Percentiles rank a stretch among this genome's conserved stretches.
phyloP scores from a whole-genome alignment of 30 jellyfish, hydroid and myxozoan species.

The Sanderia malayensis region DNA sequence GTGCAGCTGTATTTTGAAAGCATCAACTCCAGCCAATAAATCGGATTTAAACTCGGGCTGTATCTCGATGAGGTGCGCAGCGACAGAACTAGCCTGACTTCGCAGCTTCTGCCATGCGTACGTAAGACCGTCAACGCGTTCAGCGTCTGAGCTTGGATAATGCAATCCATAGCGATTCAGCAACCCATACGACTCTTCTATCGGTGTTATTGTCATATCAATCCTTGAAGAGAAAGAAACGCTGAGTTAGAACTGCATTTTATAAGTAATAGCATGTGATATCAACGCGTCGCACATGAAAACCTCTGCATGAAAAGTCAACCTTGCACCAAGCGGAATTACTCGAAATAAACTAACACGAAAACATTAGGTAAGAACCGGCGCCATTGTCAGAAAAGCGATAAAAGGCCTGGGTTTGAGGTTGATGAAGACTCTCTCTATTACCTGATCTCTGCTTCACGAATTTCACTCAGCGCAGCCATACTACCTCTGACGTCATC shows the following conservation, averaged over 20 bases:
- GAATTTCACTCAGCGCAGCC: constrained; percentile 86
- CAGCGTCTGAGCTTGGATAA: constrained; percentile 78
- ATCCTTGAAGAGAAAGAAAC: constrained; percentile 19
- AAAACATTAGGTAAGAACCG: too few species aligned
- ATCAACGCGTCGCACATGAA: too few species aligned
- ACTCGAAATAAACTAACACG: too few species aligned
- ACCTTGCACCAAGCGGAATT: too few species aligned
- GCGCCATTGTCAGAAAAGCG: too few species aligned
- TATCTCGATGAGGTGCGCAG: constrained; percentile 55
- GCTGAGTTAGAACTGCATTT: too few species aligned
- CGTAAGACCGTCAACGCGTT: constrained; percentile 76
- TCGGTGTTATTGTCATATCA: constrained; percentile 85
- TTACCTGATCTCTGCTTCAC: constrained; percentile 86
- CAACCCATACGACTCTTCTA: constrained; percentile 82
- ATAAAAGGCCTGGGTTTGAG: too few species aligned
- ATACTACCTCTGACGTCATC: constrained; percentile 88
- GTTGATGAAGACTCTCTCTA: not conserved
- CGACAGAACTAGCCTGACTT: constrained; percentile 70
- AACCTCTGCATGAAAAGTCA: too few species aligned
- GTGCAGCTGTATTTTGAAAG: constrained; percentile 52
- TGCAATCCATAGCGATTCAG: constrained; percentile 71
- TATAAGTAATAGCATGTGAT: too few species aligned
- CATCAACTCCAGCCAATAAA: constrained; percentile 66
- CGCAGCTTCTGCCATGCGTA: constrained; percentile 82
- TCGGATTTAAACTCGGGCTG: constrained; percentile 86